Percentiles rank a stretch among this genome's conserved stretches.
These are phyloP conservation scores for Galeopterus variegatus DNA, from an alignment of 2,113 vertebrate genomes.

Conservation along the genomic window DNA sequence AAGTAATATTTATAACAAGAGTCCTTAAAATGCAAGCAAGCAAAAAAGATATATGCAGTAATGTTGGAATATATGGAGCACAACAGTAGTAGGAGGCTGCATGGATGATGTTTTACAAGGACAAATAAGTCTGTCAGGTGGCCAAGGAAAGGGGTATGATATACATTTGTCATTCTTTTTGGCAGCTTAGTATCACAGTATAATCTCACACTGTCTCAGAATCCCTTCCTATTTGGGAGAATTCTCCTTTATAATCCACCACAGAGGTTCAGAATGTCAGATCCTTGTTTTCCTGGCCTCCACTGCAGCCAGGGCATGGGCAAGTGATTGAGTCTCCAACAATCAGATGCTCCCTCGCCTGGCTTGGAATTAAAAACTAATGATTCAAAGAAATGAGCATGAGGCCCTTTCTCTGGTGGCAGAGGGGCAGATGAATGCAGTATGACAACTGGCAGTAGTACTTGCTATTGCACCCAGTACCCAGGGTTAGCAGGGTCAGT, in stretches of 20 bases:
- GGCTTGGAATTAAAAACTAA: slow-evolving; percentile 25
- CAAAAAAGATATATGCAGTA: neutral
- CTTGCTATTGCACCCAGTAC: neutral
- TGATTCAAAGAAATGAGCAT: neutral
- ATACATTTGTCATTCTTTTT: slow-evolving; percentile 11
- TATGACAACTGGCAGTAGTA: neutral
- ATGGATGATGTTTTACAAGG: slow-evolving; percentile 24
- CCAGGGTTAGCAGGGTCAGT: neutral
- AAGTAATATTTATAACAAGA: slow-evolving; percentile 23
- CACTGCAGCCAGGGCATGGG: neutral
- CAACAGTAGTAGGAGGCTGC: neutral
- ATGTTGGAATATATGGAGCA: neutral
- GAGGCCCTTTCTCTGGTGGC: neutral
- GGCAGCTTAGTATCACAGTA: neutral
- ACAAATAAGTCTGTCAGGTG: neutral
- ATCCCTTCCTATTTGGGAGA: neutral
- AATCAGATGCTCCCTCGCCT: neutral
- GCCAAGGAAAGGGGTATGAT: neutral
- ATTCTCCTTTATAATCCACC: neutral
- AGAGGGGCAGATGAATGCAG: neutral
- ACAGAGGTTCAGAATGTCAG: neutral
- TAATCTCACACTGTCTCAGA: slow-evolving; percentile 41
- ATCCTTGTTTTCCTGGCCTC: neutral
- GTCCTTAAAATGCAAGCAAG: slow-evolving; percentile 48
- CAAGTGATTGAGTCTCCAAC: neutral